Evolutionary conservation across 2,888 invertebrate species (phyloP).

Genomic region (Nemotelus nigrinus): DNA sequence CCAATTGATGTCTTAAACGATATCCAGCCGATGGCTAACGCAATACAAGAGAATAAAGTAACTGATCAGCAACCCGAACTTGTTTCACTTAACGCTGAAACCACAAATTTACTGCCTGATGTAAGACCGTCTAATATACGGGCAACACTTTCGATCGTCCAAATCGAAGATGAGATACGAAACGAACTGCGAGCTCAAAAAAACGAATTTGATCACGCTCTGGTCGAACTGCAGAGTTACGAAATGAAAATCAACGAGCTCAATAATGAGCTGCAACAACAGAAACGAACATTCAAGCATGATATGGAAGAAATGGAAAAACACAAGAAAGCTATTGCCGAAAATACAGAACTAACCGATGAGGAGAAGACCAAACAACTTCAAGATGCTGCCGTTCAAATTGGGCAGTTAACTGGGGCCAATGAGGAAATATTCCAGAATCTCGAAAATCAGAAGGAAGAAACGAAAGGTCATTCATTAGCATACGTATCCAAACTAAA

Average conservation of each 20-base stretch:
- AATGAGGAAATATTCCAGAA: conserved; percentile 7
- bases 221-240: neutral
- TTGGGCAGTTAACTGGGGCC: conserved; percentile 1
- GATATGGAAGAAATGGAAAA: conserved; percentile 14
- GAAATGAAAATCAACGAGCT: conserved; percentile 14
- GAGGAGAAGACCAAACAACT: neutral
- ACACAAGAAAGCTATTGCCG: conserved; percentile 2
- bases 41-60: neutral
- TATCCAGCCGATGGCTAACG: neutral
- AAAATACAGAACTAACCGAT: neutral
- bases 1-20: no score
- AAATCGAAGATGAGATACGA: neutral
- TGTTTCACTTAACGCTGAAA: neutral
- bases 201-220: neutral
- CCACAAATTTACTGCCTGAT: neutral
- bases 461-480: conserved; percentile 19
- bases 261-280: neutral
- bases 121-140: neutral
- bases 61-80: neutral
- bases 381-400: conserved; percentile 12
- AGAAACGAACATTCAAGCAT: neutral
- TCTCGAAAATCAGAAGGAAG: conserved; percentile 17
- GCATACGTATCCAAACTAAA: neutral
- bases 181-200: neutral
- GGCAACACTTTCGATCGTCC: neutral